These are phyloP conservation scores for Heptranchias perlo DNA, from an alignment of 2,113 vertebrate genomes.

Conservation along the genomic window DNA sequence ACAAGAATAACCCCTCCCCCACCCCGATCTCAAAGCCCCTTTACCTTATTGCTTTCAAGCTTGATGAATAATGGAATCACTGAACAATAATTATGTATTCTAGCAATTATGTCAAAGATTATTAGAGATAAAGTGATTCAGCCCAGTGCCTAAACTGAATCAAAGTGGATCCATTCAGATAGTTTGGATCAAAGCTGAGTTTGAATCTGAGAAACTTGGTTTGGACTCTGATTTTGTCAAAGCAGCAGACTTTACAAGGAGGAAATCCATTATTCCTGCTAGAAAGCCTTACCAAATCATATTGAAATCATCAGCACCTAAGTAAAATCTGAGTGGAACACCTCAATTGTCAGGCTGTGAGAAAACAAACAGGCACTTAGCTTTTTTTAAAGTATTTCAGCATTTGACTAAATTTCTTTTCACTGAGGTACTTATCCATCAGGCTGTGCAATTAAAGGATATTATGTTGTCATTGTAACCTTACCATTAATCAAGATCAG, in stretches of 20 bases:
- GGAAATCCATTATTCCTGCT: background rate
- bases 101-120: background rate
- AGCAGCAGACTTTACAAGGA: background rate
- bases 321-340: background rate
- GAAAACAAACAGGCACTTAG: background rate
- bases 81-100: background rate
- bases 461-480: background rate
- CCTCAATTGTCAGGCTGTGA: background rate
- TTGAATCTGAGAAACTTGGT: background rate
- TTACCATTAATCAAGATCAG: background rate
- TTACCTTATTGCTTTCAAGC: background rate
- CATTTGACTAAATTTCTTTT: background rate
- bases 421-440: background rate
- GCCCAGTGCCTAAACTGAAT: background rate
- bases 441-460: background rate
- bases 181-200: background rate
- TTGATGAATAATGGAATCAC: background rate
- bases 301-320: background rate
- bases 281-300: background rate
- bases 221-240: background rate
- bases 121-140: constrained; percentile 25
- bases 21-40: background rate
- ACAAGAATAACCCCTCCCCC: background rate
- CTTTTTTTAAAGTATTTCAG: background rate
- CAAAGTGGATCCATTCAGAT: background rate